Percentiles rank a stretch among this genome's conserved stretches.
phyloP scores from a whole-genome alignment of 2,888 invertebrate species.

The Tanaodytes sp. region DNA sequence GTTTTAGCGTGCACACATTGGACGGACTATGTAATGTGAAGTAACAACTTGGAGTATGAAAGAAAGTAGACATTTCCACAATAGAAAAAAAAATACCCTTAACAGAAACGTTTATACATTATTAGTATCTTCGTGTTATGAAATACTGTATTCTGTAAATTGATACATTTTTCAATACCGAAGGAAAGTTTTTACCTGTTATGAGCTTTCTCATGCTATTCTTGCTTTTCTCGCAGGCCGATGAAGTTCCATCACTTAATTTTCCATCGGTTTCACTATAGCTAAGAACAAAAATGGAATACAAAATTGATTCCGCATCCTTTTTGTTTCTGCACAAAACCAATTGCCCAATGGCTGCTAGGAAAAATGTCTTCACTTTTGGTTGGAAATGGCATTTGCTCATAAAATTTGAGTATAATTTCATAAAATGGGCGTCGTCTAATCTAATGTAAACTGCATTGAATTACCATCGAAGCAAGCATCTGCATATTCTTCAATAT shows the following conservation, averaged over 20 bases:
- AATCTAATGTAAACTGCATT: slow-evolving; percentile 48
- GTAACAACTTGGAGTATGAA: too few species aligned
- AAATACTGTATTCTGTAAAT: neutral
- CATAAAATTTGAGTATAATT: slow-evolving; percentile 17
- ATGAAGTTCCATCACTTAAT: neutral
- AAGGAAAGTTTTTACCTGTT: slow-evolving; percentile 1
- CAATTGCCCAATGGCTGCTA: slow-evolving; percentile 10
- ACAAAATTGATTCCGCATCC: slow-evolving; percentile 4
- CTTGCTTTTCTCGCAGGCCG: slow-evolving; percentile 1
- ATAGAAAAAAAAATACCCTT: neutral
- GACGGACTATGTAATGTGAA: too few species aligned
- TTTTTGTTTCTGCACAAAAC: slow-evolving; percentile 3
- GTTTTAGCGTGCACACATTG: too few species aligned
- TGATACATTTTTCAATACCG: too few species aligned
- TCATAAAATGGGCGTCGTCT: slow-evolving; percentile 50
- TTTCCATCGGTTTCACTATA: slow-evolving; percentile 13
- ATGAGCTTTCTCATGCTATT: neutral
- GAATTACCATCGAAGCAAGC: slow-evolving; percentile 2
- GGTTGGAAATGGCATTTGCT: neutral
- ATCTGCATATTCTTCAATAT: slow-evolving; percentile 44
- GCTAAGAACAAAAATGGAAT: neutral
- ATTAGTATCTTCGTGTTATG: too few species aligned
- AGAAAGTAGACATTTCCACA: too few species aligned
- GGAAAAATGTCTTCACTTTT: slow-evolving; percentile 6
- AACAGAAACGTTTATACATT: too few species aligned